Conservation (phyloP, 2,888 invertebrate species). For the Anodontia alba region DNA sequence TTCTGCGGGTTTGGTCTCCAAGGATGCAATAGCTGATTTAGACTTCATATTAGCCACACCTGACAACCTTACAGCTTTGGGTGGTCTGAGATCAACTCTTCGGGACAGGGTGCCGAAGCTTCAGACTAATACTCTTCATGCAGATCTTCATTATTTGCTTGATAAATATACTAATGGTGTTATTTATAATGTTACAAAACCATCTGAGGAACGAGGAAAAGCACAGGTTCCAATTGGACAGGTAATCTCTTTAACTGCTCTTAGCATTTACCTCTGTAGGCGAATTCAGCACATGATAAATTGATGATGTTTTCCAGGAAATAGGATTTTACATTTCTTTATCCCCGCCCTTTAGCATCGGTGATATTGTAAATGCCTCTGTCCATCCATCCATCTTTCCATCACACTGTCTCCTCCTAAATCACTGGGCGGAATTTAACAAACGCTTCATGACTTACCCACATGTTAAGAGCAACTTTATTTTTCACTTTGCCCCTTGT, state of each 20-base stretch:
- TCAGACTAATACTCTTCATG: background rate
- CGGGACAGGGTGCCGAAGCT: conserved; percentile 74
- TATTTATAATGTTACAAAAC: conserved; percentile 62
- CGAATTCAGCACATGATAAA: too few species aligned
- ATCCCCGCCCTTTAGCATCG: too few species aligned
- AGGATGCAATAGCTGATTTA: conserved; percentile 40
- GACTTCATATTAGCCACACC: conserved; percentile 54
- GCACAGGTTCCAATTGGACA: conserved; percentile 73
- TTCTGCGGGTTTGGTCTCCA: conserved; percentile 28
- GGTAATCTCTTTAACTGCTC: conserved; percentile 42
- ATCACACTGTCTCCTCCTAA: too few species aligned
- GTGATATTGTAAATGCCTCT: too few species aligned
- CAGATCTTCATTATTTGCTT: conserved; percentile 30
- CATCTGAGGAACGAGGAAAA: conserved; percentile 42
- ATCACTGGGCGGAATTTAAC: too few species aligned
- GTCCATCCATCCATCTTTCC: too few species aligned
- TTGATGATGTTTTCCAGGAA: too few species aligned
- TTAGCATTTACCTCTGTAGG: too few species aligned
- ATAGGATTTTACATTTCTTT: too few species aligned
- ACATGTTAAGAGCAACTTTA: too few species aligned
- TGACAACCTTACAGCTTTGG: conserved; percentile 24
- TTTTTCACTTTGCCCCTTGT: too few species aligned
- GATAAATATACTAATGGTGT: conserved; percentile 60
- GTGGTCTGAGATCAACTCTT: conserved; percentile 46
- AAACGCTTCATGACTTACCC: too few species aligned